These are phyloP conservation scores for Trilocha varians DNA, from an alignment of 2,888 invertebrate species.

Conservation along the genomic window DNA sequence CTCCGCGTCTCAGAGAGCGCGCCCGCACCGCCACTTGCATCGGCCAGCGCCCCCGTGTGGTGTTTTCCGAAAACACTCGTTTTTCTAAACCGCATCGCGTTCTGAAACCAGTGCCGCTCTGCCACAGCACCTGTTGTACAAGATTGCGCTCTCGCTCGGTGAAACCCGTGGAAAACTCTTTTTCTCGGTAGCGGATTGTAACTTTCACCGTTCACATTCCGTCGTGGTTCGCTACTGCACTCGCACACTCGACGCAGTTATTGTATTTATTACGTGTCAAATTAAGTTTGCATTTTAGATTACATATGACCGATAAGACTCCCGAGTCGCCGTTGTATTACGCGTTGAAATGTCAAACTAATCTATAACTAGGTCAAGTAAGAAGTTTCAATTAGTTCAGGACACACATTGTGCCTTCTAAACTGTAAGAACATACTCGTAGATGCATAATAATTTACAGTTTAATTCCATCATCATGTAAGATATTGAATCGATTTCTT, in stretches of 20 bases:
- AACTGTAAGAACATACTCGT: background rate
- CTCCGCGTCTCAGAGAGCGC: conserved; percentile 53
- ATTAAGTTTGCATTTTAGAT: conserved; percentile 32
- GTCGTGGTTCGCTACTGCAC: conserved; percentile 36
- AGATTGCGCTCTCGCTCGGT: conserved; percentile 50
- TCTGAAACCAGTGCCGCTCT: conserved; percentile 14
- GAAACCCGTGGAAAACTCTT: conserved; percentile 68
- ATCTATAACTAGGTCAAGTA: background rate
- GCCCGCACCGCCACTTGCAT: conserved; percentile 43
- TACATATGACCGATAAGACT: conserved; percentile 21
- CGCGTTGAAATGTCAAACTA: background rate
- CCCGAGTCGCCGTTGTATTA: background rate
- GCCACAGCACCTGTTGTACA: conserved; percentile 46
- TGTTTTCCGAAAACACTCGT: conserved; percentile 12
- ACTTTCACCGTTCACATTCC: conserved; percentile 70
- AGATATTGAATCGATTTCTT: too few species aligned
- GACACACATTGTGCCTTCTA: background rate
- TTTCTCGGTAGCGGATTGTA: conserved; percentile 62
- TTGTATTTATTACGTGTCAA: conserved; percentile 38
- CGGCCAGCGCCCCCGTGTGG: conserved; percentile 33
- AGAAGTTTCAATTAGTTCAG: background rate
- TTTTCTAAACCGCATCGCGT: conserved; percentile 11
- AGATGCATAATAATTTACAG: too few species aligned
- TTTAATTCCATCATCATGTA: too few species aligned
- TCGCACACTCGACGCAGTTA: conserved; percentile 39